Evolutionary conservation across 1,140 invertebrate genomes (phyloP).

Genomic region (Zaprionus vittiger): DNA sequence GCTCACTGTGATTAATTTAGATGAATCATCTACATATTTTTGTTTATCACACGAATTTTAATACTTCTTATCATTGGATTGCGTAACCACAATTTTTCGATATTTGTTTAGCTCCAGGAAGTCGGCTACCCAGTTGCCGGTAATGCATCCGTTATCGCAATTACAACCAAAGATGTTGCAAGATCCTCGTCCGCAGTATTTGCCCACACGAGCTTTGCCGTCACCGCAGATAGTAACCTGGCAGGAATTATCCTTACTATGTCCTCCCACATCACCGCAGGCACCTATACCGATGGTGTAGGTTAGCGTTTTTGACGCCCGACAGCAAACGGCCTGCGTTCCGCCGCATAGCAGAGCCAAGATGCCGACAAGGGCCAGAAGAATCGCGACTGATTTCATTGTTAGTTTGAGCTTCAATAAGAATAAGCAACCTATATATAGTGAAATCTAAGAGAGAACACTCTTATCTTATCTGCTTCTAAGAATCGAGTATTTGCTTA

Average conservation of each 20-base stretch:
- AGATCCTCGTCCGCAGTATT: slow-evolving; percentile 22
- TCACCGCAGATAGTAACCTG: slow-evolving; percentile 24
- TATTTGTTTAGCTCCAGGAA: no score
- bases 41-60: no score
- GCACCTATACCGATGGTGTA: not conserved
- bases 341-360: not conserved
- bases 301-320: not conserved
- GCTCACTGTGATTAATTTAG: no score
- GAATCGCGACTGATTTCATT: slow-evolving; percentile 8
- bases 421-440: not conserved
- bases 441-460: not conserved
- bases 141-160: slow-evolving; percentile 18
- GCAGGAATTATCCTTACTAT: not conserved
- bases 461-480: not conserved
- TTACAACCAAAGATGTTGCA: slow-evolving; percentile 25
- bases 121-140: slow-evolving; percentile 1
- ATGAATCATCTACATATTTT: no score
- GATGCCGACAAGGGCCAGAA: not conserved
- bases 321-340: slow-evolving; percentile 9
- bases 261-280: slow-evolving; percentile 16
- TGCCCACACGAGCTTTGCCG: slow-evolving; percentile 16
- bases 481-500: not conserved
- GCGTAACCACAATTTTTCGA: no score
- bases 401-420: not conserved
- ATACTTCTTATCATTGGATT: no score